Base-by-base conservation (phyloP, 2,797 vertebrate genomes). In the Fistularia tabacaria region DNA sequence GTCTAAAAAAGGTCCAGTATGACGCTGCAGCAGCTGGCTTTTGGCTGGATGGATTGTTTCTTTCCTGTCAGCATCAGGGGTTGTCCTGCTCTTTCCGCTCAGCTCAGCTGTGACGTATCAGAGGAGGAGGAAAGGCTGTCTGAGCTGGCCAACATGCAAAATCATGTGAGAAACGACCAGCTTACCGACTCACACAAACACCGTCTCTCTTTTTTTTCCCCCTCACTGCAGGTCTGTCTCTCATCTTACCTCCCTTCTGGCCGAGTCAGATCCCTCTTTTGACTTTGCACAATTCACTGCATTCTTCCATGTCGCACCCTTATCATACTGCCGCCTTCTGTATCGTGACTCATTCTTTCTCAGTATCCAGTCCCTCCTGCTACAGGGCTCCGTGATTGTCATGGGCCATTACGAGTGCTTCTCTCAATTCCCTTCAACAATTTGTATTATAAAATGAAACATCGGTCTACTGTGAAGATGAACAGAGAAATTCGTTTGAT, bases 41-140 rank as follows among this genome's bases (percentile, higher is more conserved):
- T 57, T 57, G 57, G 65, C 60, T 62, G 67, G 40, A 66, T 73
- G 38, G 46, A 55, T 66, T 62, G 64, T 47, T 61, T 14, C 69
- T 79, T 45, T 68, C 73, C 64, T 82, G 66, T 60, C 67, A 80
- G 79, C 74, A 70, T 71, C 81, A 59, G 69, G 59, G 25, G 73
- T 66, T 77, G 71, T 76, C 76, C 73, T 78, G 79, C 69, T 81
- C 58, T 13, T 44, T 76, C 58, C 7, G 14, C 62, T 71, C 56
- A 8, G 74, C 62, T 81, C 73, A 57, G 70, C 65, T 43, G 69
- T 80, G 84, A 89, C 79, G 83, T 83, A 79, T 77, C 71, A 67
- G 13, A 52, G 62, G 64, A 66, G 64, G 76, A 80, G 76, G 81
- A 65, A 74, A 74, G 65, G 36, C 73, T 49, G 77, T 74, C 78